Base-by-base conservation (phyloP, 2,888 invertebrate species). In the Merodon equestris region DNA sequence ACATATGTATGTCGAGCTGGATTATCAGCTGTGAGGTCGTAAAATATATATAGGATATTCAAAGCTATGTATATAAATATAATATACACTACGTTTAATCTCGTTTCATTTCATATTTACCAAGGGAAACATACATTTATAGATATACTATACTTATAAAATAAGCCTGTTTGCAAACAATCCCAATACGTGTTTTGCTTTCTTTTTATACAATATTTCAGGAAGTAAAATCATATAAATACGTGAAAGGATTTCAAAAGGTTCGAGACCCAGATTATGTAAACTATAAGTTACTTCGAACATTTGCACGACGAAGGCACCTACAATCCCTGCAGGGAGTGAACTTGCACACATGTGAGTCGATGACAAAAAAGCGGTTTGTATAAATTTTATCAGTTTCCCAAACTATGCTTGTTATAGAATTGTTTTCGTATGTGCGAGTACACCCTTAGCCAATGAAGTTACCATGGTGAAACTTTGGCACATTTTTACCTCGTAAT, bases 361-460 rank as follows among this genome's bases (percentile, higher is more conserved):
- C 19, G 76, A 72, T 57, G 61, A 67, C 72, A 77, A 72, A 63
- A n/a, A 77, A 72, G 72, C 67, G 72, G 72, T 77, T 77, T 77
- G 76, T 66, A 77, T 77, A 77, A 67, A 77, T 77, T 77, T 77
- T 67, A 57, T 40, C 56, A 67, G 50, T 18, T 72, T 67, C 51
- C 57, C 42, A 56, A 61, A 61, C 51, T 15, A 60, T 60, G 27
- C 7, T 4, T 7, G 27, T 27, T 42, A 19, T 44, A 47, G 44
- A 14, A 57, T 76, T 71, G 66, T 54, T 44, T 50, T 44, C 57
- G 61, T n/a, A n/a, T n/a, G n/a, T n/a, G n/a, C 27, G 27, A 27
- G 27, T 72, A 51, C 57, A 72, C 66, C 61, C 67, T 77, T 77
- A 61, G 45, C 50, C 57, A 61, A 77, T 57, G 67, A 53, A 67